Conservation (phyloP, 2,113 vertebrate species). For the Abramis brama region DNA sequence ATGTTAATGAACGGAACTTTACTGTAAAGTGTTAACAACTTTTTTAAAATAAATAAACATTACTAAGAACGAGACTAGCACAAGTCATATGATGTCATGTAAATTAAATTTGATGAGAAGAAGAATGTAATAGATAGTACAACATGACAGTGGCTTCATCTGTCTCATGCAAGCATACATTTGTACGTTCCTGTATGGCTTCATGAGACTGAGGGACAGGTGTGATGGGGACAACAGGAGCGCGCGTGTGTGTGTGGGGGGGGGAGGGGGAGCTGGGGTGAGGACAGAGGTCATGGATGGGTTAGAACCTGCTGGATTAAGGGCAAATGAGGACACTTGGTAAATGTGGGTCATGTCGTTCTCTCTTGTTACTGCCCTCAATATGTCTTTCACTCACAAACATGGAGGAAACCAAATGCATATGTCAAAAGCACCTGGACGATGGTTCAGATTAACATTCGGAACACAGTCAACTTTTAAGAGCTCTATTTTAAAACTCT, state of each 20-base stretch:
- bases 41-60: too few relatives aligned
- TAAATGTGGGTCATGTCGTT: constrained; percentile 41
- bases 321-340: constrained; percentile 6
- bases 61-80: too few relatives aligned
- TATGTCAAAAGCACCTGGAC: constrained; percentile 7
- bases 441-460: constrained; percentile 26
- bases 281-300: constrained; percentile 42
- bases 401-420: constrained; percentile 29
- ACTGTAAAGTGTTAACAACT: too few relatives aligned
- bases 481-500: constrained; percentile 27
- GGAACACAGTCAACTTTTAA: background rate
- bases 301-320: constrained; percentile 26
- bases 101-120: background rate
- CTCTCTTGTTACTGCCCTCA: constrained; percentile 65
- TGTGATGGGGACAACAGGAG: background rate
- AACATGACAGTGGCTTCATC: background rate
- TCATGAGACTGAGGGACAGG: constrained; percentile 8
- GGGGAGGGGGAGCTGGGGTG: constrained; percentile 45
- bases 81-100: background rate
- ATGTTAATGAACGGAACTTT: too few relatives aligned
- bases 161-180: background rate
- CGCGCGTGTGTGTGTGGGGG: constrained; percentile 12
- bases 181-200: background rate
- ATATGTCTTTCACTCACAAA: constrained; percentile 68
- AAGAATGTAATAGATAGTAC: background rate